Evolutionary conservation across 2,888 invertebrate genomes (phyloP).

Genomic region (Scaptomyza polygonia): DNA sequence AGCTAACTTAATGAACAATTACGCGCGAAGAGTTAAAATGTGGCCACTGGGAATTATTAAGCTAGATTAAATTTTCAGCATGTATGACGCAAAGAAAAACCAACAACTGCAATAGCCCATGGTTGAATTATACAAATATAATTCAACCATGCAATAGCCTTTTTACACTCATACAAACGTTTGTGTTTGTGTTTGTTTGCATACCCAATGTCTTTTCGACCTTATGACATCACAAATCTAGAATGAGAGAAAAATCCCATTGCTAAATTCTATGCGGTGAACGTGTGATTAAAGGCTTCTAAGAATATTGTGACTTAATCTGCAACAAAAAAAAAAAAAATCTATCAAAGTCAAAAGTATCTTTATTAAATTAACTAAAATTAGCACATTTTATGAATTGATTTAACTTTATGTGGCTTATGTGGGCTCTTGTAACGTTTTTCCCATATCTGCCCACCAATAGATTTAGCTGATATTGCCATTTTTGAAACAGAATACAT

Average conservation of each 20-base stretch:
- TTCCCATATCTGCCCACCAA: constrained; percentile 10
- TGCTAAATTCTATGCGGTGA: constrained; percentile 3
- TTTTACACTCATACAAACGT: background rate
- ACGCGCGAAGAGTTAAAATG: constrained; percentile 4
- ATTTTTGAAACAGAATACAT: background rate
- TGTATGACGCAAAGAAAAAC: constrained; percentile 10
- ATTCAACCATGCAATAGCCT: constrained; percentile 2
- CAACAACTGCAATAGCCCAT: constrained; percentile 6
- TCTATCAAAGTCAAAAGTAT: constrained; percentile 7
- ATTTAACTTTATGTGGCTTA: background rate
- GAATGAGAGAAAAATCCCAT: constrained; percentile 12
- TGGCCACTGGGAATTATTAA: background rate
- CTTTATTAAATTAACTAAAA: background rate
- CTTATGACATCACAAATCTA: constrained; percentile 43
- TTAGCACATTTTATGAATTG: too few relatives aligned
- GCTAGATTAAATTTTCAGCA: background rate
- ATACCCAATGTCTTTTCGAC: background rate
- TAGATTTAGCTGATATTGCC: constrained; percentile 16
- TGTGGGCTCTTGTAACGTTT: constrained; percentile 4
- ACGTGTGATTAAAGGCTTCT: background rate
- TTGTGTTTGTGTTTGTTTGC: background rate
- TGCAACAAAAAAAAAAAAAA: constrained; percentile 1
- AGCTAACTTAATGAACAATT: background rate
- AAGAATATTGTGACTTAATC: constrained; percentile 13
- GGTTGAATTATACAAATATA: too few relatives aligned